phyloP scores from a whole-genome alignment of 2,797 vertebrate species.

The Sorex maritimensis region DNA sequence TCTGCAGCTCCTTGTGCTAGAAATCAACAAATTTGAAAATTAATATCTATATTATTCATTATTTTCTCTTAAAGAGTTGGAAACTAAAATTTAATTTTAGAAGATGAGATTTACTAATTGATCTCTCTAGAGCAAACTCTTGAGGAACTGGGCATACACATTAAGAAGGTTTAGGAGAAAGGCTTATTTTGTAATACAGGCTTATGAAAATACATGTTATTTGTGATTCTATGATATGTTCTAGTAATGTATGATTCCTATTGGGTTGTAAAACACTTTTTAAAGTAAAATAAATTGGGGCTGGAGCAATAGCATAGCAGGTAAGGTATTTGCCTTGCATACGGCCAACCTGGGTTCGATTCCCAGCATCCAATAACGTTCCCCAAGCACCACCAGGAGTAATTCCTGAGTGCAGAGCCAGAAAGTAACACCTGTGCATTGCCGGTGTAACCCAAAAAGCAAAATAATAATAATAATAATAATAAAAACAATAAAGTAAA shows the following conservation, averaged over 20 bases:
- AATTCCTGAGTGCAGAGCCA: too few relatives aligned
- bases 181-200: background rate
- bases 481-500: too few relatives aligned
- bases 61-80: conserved; percentile 55
- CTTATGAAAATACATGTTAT: conserved; percentile 61
- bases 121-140: conserved; percentile 51
- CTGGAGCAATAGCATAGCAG: too few relatives aligned
- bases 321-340: too few relatives aligned
- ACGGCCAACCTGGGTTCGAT: too few relatives aligned
- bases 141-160: conserved; percentile 41
- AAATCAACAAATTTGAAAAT: conserved; percentile 75
- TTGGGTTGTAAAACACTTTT: background rate
- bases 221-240: background rate
- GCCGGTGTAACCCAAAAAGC: too few relatives aligned
- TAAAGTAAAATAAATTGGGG: background rate
- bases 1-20: conserved; percentile 32
- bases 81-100: conserved; percentile 76
- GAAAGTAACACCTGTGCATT: too few relatives aligned
- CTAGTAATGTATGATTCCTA: conserved; percentile 54
- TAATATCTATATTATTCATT: conserved; percentile 61
- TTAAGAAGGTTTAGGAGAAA: conserved; percentile 56
- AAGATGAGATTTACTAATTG: conserved; percentile 49
- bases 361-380: too few relatives aligned
- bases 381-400: too few relatives aligned
- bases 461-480: too few relatives aligned